Conservation (phyloP, 2,113 vertebrate species). For the Ceyx margarethae region DNA sequence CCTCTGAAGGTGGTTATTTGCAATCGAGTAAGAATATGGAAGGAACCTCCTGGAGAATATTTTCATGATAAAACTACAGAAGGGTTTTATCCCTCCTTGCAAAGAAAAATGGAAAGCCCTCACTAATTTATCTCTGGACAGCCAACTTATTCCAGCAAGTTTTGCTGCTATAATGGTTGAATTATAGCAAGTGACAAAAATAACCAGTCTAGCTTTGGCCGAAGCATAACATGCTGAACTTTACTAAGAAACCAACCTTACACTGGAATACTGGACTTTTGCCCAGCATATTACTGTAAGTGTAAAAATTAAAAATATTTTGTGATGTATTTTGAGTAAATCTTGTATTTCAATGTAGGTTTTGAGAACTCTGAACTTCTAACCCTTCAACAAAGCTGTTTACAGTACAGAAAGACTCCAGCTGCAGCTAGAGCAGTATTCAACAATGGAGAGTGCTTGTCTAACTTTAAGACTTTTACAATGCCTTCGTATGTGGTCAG, state of each 20-base stretch:
- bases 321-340: neutral
- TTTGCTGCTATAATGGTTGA: neutral
- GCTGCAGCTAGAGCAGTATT: conserved; percentile 48
- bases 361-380: conserved; percentile 57
- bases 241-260: neutral
- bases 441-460: conserved; percentile 55
- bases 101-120: neutral
- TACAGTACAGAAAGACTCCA: conserved; percentile 56
- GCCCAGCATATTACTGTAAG: neutral
- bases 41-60: neutral
- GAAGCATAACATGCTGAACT: neutral
- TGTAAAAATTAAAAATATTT: neutral
- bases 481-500: conserved; percentile 75
- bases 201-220: neutral
- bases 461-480: conserved; percentile 68
- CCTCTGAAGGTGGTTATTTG: neutral
- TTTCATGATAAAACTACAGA: neutral
- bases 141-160: neutral
- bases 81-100: neutral
- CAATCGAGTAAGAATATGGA: neutral
- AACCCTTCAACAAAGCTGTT: conserved; percentile 44
- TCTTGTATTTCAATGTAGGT: neutral
- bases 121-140: neutral
- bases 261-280: no score
- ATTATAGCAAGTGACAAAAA: neutral